Base-by-base conservation (phyloP, 2,113 vertebrate species). In the Piaya cayana region DNA sequence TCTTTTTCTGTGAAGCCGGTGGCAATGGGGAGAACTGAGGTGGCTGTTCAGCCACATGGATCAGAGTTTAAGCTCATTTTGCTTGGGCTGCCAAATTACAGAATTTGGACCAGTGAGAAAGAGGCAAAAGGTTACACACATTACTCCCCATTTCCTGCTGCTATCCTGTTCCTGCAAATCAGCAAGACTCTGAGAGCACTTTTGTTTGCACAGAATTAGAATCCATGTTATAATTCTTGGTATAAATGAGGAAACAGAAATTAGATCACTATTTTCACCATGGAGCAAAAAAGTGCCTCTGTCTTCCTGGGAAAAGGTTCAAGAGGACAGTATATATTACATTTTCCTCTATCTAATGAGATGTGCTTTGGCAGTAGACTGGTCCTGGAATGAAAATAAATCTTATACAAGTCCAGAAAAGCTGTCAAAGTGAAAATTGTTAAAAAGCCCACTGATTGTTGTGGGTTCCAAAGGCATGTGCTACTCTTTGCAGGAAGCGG, bases 401-500 rank as follows among this genome's bases (percentile, higher is more conserved):
- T 78, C 26, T 86, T 67, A 15, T 58, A 9, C 12, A 34, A 77
- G 50, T 92, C 76, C 85, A 92, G 90, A 67, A 86, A 91, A 96
- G 49, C 81, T 92, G 81, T 90, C 26, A 58, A 80, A 96, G 25
- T 88, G 49, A 93, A 91, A 92, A 84, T 82, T 26, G 12, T 7
- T 22, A 58, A 60, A 43, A 86, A 86, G 64, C 75, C 69, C 75
- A 75, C 49, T 85, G 68, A 62, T 22, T 92, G 70, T 34, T 92
- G 42, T 75, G 43, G 14, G 36, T 84, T 93, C 84, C 69, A 55
- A 60, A 96, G 58, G 43, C 74, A 47, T 68, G 23, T 56, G 45
- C 34, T 95, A 45, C 60, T 88, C 39, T 67, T 90, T 42, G 32
- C 26, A 77, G 82, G 82, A 93, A 70, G 42, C 15, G 22, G 39